Conservation (phyloP, 2,888 invertebrate species). For the Drosophila nigritarsus region DNA sequence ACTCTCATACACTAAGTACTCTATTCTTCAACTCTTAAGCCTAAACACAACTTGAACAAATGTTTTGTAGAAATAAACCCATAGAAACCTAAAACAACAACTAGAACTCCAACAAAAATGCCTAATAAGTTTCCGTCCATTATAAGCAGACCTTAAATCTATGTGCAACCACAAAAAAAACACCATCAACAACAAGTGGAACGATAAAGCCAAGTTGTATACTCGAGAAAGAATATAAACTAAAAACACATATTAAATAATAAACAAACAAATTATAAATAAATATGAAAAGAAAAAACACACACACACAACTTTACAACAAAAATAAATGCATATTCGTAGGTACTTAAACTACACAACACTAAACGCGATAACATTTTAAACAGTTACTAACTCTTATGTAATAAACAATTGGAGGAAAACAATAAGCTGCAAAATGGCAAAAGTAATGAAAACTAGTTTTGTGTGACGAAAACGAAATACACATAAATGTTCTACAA, state of each 20-base stretch:
- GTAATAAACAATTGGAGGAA: constrained; percentile 61
- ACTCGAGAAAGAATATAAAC: constrained; percentile 37
- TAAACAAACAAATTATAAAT: constrained; percentile 24
- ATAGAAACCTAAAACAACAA: constrained; percentile 51
- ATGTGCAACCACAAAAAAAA: constrained; percentile 69
- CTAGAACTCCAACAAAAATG: constrained; percentile 70
- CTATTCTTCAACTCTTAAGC: constrained; percentile 33
- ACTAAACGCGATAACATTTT: constrained; percentile 74
- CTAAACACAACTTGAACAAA: constrained; percentile 42
- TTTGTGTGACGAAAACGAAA: constrained; percentile 47
- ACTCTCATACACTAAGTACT: constrained; percentile 33
- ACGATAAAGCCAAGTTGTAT: constrained; percentile 60
- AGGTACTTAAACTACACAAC: constrained; percentile 59
- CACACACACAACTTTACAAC: constrained; percentile 31
- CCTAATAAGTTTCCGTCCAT: constrained; percentile 85
- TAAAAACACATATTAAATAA: constrained; percentile 30
- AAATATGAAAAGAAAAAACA: constrained; percentile 31
- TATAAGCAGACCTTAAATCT: constrained; percentile 85
- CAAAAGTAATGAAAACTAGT: constrained; percentile 45
- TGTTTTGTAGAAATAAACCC: constrained; percentile 53
- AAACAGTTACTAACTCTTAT: constrained; percentile 78
- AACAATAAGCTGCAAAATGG: constrained; percentile 71
- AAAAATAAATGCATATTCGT: constrained; percentile 64
- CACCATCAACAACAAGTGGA: constrained; percentile 45
- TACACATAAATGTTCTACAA: constrained; percentile 73